Percentiles rank a stretch among this genome's conserved stretches.
Evolutionary conservation across 2,113 vertebrate genomes (phyloP).

Genomic region (Dicrurus megarhynchus): DNA sequence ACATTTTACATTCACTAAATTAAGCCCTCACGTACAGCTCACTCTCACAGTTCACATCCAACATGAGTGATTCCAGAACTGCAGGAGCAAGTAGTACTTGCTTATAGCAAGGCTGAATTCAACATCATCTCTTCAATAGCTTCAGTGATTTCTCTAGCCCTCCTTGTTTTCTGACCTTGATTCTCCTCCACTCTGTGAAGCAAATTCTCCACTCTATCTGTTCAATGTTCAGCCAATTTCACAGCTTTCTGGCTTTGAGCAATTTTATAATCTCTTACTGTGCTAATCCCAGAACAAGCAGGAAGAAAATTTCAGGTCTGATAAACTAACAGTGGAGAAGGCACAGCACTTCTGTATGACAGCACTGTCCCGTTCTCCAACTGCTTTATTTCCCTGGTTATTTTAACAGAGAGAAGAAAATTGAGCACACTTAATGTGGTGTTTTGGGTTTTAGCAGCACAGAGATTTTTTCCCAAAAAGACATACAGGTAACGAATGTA

Average conservation of each 20-base stretch:
- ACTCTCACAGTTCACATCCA: background rate
- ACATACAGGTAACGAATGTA: background rate
- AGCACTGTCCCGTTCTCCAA: background rate
- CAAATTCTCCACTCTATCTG: background rate
- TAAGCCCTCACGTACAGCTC: background rate
- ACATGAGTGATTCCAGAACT: background rate
- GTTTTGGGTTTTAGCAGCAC: background rate
- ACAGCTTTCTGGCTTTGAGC: background rate
- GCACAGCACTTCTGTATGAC: background rate
- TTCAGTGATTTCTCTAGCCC: background rate
- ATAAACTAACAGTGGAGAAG: background rate
- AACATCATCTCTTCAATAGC: background rate
- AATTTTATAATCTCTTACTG: conserved; percentile 10
- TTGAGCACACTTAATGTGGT: background rate
- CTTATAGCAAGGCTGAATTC: background rate
- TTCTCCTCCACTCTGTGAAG: background rate
- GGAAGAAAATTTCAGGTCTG: conserved; percentile 7
- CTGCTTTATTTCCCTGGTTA: background rate
- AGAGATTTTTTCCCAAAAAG: background rate
- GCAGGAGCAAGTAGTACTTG: background rate
- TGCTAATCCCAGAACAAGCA: conserved; percentile 25
- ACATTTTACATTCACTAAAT: background rate
- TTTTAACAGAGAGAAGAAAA: background rate
- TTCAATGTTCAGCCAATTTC: conserved; percentile 29
- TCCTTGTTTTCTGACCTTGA: background rate